Percentiles rank a stretch among this genome's conserved stretches.
These are phyloP conservation scores for Agonopterix arenella DNA, from an alignment of 2,888 invertebrate species.

Conservation along the genomic window DNA sequence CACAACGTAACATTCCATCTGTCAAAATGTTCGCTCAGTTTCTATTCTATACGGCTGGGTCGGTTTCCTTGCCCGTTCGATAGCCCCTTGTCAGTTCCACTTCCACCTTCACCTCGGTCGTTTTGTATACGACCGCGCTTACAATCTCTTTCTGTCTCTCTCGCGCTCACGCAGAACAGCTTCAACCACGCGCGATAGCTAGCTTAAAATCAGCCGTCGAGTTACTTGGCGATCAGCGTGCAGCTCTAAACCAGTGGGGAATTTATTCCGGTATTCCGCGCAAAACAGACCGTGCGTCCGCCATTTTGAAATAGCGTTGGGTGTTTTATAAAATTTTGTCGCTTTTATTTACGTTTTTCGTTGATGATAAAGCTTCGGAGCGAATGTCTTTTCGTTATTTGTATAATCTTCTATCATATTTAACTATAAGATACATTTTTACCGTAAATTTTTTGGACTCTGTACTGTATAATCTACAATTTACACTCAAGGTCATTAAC, in stretches of 20 bases:
- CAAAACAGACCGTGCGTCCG: conserved; percentile 28
- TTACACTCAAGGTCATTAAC: no score
- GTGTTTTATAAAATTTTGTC: conserved; percentile 1
- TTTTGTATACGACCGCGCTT: conserved; percentile 26
- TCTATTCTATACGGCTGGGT: conserved; percentile 4
- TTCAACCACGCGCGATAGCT: conserved; percentile 22
- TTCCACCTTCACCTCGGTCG: conserved; percentile 56
- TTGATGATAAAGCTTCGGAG: neutral
- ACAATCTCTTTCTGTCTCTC: conserved; percentile 22
- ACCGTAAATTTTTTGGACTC: no score
- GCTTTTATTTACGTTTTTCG: neutral
- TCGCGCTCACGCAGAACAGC: conserved; percentile 19
- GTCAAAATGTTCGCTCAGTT: conserved; percentile 5
- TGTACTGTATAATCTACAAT: no score
- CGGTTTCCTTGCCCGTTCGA: conserved; percentile 36
- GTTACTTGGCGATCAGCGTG: conserved; percentile 21
- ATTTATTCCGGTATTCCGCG: conserved; percentile 53
- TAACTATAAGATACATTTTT: no score
- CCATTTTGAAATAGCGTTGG: conserved; percentile 40
- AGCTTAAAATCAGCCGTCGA: conserved; percentile 23
- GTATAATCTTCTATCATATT: no score
- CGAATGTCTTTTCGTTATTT: no score
- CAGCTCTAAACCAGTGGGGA: conserved; percentile 40
- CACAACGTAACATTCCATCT: neutral
- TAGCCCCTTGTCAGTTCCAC: conserved; percentile 30